phyloP scores from a whole-genome alignment of 2,888 invertebrate species.

The Lysandra bellargus region DNA sequence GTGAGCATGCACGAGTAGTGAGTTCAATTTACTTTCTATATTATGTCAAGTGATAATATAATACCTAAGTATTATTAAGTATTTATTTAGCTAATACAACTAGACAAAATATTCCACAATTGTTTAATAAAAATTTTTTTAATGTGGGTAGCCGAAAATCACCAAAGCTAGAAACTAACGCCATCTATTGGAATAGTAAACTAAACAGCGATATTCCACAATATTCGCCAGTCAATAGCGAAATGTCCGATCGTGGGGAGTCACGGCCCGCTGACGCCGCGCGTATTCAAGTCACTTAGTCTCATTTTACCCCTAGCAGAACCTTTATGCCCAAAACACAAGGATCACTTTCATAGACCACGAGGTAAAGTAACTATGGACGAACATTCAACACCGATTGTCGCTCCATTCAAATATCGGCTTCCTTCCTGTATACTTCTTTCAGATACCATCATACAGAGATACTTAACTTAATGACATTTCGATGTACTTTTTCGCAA shows the following conservation, averaged over 20 bases:
- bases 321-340: not conserved
- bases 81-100: not conserved
- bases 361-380: not conserved
- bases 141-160: not conserved
- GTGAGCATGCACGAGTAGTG: too few species aligned
- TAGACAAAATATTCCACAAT: not conserved
- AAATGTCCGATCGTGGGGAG: slow-evolving; percentile 43
- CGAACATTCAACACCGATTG: slow-evolving; percentile 56
- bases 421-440: slow-evolving; percentile 64
- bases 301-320: not conserved
- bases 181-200: not conserved
- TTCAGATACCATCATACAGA: slow-evolving; percentile 44
- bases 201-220: not conserved
- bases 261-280: slow-evolving; percentile 46
- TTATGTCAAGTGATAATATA: too few species aligned
- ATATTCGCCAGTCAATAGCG: slow-evolving; percentile 25
- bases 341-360: not conserved
- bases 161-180: not conserved
- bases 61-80: too few species aligned
- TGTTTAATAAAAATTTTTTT: not conserved
- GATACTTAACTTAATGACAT: slow-evolving; percentile 45
- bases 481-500: slow-evolving; percentile 42
- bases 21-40: not conserved
- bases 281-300: slow-evolving; percentile 40
- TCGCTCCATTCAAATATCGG: slow-evolving; percentile 61